Base-by-base conservation (phyloP, 2,113 vertebrate genomes). In the Pelusios castaneus region DNA sequence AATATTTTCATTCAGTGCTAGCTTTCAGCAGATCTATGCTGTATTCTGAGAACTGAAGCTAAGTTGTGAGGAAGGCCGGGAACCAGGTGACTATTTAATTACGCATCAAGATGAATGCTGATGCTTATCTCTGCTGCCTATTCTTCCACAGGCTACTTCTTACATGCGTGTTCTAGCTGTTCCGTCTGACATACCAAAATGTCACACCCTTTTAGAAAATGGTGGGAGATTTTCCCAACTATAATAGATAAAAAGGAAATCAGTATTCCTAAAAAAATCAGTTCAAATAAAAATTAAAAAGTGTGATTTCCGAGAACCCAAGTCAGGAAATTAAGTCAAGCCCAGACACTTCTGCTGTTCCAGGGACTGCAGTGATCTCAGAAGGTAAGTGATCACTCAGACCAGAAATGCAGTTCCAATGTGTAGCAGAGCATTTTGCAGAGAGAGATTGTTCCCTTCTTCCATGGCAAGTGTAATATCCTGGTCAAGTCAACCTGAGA, bases 371-470 rank as follows among this genome's bases (percentile, higher is more conserved):
- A 84, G 2, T 27, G 6, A 6, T 45, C 31, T 67, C 16, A 43
- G 60, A 83, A 41, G 79, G 38, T 75, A 79, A 13, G 2, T n/a
- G 14, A 60, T 91, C n/a, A 80, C 34, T 41, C 52, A 80, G 73
- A 83, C 47, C 47, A 80, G 47, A 76, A 83, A 34, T 27, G 21
- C 41, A 82, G 27, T 49, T 75, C 58, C 27, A 17, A 0, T 6
- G 31, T n/a, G 47, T 38, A 51, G 29, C 54, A 10, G 0, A 0
- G 55, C 47, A 77, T 22, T 3, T 1, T 4, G n/a, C 1, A 2
- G 47, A n/a, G 22, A 83, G 60, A 43, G 17, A 51, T 16, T 19
- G 34, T 4, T 9, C 49, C 80, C 43, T 58, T 51, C 80, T 56
- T 56, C 49, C 6, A 11, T 0, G 17, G 80, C 0, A 0, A 75